Percentiles rank a stretch among this genome's conserved stretches.
Evolutionary conservation across 1,140 invertebrate species (phyloP).

Genomic region (Sitobion miscanthi): DNA sequence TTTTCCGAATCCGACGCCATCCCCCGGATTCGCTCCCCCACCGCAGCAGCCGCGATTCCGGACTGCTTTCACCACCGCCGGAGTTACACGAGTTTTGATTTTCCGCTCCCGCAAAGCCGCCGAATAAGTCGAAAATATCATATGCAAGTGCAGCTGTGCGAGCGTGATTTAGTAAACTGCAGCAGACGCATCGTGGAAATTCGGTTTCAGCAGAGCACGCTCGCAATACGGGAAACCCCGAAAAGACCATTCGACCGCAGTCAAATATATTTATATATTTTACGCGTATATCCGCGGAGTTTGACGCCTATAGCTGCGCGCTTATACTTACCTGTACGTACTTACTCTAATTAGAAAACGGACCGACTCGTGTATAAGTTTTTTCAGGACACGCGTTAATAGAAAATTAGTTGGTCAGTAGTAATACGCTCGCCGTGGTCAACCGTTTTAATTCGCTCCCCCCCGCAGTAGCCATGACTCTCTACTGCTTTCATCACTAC

Average conservation of each 20-base stretch:
- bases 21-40: background rate
- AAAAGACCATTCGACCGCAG: background rate
- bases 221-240: background rate
- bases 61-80: background rate
- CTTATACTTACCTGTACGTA: background rate
- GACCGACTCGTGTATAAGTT: background rate
- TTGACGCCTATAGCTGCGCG: background rate
- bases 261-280: background rate
- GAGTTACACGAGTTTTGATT: background rate
- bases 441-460: background rate
- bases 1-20: background rate
- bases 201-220: too few relatives aligned
- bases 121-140: too few relatives aligned
- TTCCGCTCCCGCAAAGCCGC: background rate
- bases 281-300: too few relatives aligned
- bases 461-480: too few relatives aligned
- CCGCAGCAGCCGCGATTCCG: background rate
- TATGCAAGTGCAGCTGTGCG: too few relatives aligned
- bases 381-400: background rate
- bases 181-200: too few relatives aligned
- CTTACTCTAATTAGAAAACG: background rate
- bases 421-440: background rate
- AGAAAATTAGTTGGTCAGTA: conserved; percentile 15
- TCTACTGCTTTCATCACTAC: too few relatives aligned
- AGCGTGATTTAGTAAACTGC: too few relatives aligned